phyloP scores from a whole-genome alignment of 2,888 invertebrate species.

The Sinelater perroti region DNA sequence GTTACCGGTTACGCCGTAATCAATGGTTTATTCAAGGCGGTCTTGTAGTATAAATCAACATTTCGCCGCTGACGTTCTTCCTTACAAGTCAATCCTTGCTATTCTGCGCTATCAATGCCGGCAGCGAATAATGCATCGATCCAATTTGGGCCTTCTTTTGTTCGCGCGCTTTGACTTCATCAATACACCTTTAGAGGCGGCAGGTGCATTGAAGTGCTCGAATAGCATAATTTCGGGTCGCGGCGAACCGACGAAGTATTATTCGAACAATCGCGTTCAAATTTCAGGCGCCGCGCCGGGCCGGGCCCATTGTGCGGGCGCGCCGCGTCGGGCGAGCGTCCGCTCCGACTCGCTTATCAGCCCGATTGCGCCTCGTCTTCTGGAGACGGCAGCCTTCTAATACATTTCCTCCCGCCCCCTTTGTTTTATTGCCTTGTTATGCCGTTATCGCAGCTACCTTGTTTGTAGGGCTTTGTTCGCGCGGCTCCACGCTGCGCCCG shows the following conservation, averaged over 20 bases:
- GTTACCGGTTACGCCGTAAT: too few species aligned
- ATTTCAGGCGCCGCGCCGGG: constrained; percentile 2
- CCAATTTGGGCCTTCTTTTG: too few species aligned
- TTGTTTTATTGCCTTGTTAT: constrained; percentile 21
- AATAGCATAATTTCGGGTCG: constrained; percentile 4
- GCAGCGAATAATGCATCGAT: too few species aligned
- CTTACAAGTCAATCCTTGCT: too few species aligned
- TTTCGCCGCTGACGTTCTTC: too few species aligned
- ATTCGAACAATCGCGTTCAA: constrained; percentile 15
- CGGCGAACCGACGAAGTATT: constrained; percentile 8
- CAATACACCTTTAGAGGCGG: too few species aligned
- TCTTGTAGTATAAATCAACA: too few species aligned
- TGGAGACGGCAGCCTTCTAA: constrained; percentile 11
- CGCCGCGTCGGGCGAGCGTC: constrained; percentile 13
- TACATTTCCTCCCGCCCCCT: constrained; percentile 13
- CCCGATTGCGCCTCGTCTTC: constrained; percentile 18
- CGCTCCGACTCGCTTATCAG: constrained; percentile 16
- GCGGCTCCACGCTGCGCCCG: constrained; percentile 6
- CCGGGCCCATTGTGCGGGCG: neutral
- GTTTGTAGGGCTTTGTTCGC: constrained; percentile 10
- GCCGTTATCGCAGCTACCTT: constrained; percentile 15
- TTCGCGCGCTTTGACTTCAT: too few species aligned
- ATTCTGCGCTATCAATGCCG: too few species aligned
- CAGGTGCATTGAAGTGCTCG: too few species aligned
- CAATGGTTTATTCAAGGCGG: too few species aligned